A percentile compares a stretch with the other conserved stretches of the same genome.
phyloP scores from a whole-genome alignment of 1,140 invertebrate species.

The Drosophila ironensis region DNA sequence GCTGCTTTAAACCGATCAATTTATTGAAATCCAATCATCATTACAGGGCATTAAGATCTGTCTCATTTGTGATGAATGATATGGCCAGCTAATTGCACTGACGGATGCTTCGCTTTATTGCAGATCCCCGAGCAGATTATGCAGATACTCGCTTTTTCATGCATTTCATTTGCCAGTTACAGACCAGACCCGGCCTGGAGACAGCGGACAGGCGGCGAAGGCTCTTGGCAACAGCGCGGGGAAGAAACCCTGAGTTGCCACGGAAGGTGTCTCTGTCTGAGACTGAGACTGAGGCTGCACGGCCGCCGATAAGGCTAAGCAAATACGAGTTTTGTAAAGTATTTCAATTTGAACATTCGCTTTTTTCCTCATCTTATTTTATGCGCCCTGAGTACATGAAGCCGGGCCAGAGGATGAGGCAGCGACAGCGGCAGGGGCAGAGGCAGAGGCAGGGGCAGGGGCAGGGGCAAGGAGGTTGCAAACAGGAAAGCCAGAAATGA shows the following conservation, averaged over 20 bases:
- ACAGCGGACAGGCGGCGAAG: conserved; percentile 15
- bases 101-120: conserved; percentile 11
- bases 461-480: conserved; percentile 13
- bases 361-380: conserved; percentile 52
- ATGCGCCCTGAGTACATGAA: conserved; percentile 47
- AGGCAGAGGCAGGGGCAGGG: conserved; percentile 15
- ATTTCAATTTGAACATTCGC: conserved; percentile 69
- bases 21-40: background rate
- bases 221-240: conserved; percentile 55
- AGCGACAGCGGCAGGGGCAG: conserved; percentile 13
- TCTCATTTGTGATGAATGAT: conserved; percentile 19
- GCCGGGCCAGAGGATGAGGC: conserved; percentile 16
- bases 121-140: conserved; percentile 28
- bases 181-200: conserved; percentile 18
- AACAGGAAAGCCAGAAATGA: conserved; percentile 60
- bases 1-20: no score
- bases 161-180: conserved; percentile 36
- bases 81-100: conserved; percentile 20
- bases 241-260: conserved; percentile 29
- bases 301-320: conserved; percentile 59
- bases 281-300: conserved; percentile 22
- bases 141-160: conserved; percentile 16
- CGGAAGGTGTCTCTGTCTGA: conserved; percentile 12
- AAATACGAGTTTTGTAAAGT: conserved; percentile 75
- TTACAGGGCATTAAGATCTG: conserved; percentile 7